A percentile compares a stretch with the other conserved stretches of the same genome.
phyloP scores from a whole-genome alignment of 2,113 vertebrate genomes.

The Percina caprodes region DNA sequence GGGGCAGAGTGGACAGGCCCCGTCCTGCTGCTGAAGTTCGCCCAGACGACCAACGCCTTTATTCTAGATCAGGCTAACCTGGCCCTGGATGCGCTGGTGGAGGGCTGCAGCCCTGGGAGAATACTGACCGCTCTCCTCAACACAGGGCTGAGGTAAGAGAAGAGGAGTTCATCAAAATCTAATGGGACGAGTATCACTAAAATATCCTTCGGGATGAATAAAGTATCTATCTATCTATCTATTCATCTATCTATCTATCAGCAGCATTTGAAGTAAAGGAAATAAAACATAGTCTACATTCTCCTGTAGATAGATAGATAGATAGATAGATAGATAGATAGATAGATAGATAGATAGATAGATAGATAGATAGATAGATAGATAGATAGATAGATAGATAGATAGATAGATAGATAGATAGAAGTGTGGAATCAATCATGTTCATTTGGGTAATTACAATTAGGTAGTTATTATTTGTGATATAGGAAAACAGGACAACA shows the following conservation, averaged over 20 bases:
- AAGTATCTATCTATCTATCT: no score
- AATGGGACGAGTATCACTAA: neutral
- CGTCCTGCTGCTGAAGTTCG: neutral
- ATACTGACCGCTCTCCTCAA: neutral
- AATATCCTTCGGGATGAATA: no score
- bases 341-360: no score
- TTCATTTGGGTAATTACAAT: no score
- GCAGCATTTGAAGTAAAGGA: neutral
- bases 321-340: no score
- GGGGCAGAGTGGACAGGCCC: neutral
- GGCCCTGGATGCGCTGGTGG: neutral
- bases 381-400: no score
- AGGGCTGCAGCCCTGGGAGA: neutral
- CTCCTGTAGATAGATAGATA: neutral
- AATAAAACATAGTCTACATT: neutral
- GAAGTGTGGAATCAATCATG: no score
- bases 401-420: no score
- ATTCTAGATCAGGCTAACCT: neutral
- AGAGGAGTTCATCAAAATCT: neutral
- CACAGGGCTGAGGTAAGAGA: neutral
- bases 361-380: no score
- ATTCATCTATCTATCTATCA: neutral
- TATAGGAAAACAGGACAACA: no score
- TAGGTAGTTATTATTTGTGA: no score
- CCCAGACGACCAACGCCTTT: neutral